phyloP scores from a whole-genome alignment of 2,797 vertebrate genomes.

The Chromobotia macracanthus region DNA sequence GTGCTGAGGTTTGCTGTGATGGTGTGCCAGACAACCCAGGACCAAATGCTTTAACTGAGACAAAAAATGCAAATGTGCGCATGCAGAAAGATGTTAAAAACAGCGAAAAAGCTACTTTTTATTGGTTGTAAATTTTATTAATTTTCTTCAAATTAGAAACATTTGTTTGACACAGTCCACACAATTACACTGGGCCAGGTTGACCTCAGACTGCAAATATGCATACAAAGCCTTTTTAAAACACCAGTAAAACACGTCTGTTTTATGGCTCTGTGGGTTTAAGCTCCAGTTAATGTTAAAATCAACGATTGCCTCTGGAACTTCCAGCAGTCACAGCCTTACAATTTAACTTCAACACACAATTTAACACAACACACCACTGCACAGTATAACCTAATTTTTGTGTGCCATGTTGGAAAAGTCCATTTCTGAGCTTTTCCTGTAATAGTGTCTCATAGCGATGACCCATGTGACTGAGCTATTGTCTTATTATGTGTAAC shows the following conservation, averaged over 20 bases:
- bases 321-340: neutral
- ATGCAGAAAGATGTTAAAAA: constrained; percentile 20
- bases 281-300: constrained; percentile 23
- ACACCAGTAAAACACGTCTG: constrained; percentile 29
- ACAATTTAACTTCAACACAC: constrained; percentile 10
- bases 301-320: constrained; percentile 10
- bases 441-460: neutral
- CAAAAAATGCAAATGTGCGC: neutral
- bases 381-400: constrained; percentile 11
- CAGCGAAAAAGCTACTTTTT: neutral
- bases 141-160: constrained; percentile 63
- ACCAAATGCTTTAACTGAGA: neutral
- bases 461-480: neutral
- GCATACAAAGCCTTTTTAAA: constrained; percentile 31
- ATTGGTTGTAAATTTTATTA: neutral
- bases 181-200: constrained; percentile 46
- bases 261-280: constrained; percentile 44
- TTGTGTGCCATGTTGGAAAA: neutral
- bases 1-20: neutral
- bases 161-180: constrained; percentile 45
- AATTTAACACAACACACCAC: neutral
- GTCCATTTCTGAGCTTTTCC: neutral
- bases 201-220: constrained; percentile 48
- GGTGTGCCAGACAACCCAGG: neutral
- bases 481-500: neutral